Conservation (phyloP, 2,888 invertebrate species). For the Terebella lapidaria region DNA sequence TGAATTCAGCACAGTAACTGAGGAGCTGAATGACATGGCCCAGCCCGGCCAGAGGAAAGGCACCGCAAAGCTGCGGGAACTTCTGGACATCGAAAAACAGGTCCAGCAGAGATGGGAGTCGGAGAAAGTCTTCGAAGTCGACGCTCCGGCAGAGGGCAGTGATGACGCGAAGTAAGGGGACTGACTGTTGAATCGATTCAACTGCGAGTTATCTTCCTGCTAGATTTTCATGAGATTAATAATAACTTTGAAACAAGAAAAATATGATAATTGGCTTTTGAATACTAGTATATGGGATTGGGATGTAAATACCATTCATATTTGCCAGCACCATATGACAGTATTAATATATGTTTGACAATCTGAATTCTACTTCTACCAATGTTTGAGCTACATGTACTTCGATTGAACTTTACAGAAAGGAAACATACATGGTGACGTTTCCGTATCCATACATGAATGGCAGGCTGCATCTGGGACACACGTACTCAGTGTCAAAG, state of each 20-base stretch:
- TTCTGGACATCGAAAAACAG: constrained; percentile 80
- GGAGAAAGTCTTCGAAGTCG: constrained; percentile 74
- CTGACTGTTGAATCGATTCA: no score
- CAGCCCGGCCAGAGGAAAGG: constrained; percentile 80
- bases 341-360: no score
- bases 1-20: no score
- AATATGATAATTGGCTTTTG: neutral
- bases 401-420: constrained; percentile 29
- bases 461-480: constrained; percentile 93
- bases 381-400: neutral
- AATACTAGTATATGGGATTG: neutral
- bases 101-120: constrained; percentile 83
- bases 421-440: constrained; percentile 83
- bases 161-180: constrained; percentile 25
- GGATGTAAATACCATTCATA: neutral
- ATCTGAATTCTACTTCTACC: no score
- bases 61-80: constrained; percentile 90
- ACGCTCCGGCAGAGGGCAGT: constrained; percentile 61
- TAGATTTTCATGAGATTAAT: neutral
- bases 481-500: constrained; percentile 93
- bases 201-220: no score
- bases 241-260: neutral
- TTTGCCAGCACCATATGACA: no score
- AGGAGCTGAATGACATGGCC: no score
- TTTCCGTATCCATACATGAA: constrained; percentile 99